phyloP scores from a whole-genome alignment of 2,113 vertebrate species.

The Serilophus lunatus region DNA sequence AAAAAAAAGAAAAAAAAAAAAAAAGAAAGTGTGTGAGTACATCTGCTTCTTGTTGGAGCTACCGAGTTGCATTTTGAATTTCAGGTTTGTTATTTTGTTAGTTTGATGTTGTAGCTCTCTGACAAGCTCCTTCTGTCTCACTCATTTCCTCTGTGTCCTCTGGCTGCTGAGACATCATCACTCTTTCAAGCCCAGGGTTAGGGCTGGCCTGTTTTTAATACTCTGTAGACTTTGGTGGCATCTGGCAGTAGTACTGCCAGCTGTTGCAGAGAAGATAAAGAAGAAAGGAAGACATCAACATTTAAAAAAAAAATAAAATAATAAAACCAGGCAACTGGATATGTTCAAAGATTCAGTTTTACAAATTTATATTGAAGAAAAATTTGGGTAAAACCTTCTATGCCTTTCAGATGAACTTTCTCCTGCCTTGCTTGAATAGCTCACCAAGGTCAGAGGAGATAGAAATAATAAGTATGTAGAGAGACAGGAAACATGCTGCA shows the following conservation, averaged over 20 bases:
- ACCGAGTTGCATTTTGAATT: not conserved
- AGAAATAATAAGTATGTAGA: not conserved
- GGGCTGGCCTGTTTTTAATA: constrained; percentile 17
- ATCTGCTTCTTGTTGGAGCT: not conserved
- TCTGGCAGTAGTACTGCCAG: constrained; percentile 29
- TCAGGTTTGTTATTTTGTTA: not conserved
- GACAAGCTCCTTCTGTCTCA: constrained; percentile 43
- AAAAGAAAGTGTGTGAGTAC: not conserved
- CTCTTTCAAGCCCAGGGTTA: constrained; percentile 16
- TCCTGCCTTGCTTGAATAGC: not conserved
- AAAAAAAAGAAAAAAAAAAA: not conserved
- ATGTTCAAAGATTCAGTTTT: not conserved
- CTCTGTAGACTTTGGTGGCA: constrained; percentile 19
- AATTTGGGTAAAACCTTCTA: not conserved
- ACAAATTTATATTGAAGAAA: not conserved
- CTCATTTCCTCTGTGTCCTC: not conserved
- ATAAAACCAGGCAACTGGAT: not conserved
- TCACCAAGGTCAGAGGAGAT: not conserved
- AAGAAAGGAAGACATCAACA: not conserved
- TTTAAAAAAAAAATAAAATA: not conserved
- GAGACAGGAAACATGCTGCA: not conserved
- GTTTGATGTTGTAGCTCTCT: not conserved
- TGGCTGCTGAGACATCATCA: not conserved
- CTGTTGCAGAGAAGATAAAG: constrained; percentile 25
- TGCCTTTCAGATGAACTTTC: not conserved